Evolutionary conservation across 2,888 invertebrate species (phyloP).

Genomic region (Melanophora roralis): DNA sequence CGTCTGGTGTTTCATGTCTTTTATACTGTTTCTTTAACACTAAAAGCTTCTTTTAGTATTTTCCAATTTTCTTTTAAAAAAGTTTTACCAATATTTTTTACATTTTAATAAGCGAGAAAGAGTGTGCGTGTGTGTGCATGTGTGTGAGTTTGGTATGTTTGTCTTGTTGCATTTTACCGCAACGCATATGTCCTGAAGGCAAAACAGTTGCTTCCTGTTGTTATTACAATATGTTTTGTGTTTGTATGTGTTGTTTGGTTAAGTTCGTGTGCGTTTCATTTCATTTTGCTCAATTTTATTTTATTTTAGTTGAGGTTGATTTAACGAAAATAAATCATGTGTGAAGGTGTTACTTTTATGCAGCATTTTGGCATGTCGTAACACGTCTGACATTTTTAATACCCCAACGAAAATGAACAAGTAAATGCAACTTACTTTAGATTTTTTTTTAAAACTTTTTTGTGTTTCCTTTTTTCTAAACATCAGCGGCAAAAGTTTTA

Average conservation of each 20-base stretch:
- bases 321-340: slow-evolving; percentile 73
- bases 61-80: slow-evolving; percentile 29
- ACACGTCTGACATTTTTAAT: slow-evolving; percentile 74
- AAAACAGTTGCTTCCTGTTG: slow-evolving; percentile 60
- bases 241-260: slow-evolving; percentile 19
- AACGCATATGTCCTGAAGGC: slow-evolving; percentile 63
- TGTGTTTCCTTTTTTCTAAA: slow-evolving; percentile 42
- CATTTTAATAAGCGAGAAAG: slow-evolving; percentile 23
- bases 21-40: slow-evolving; percentile 1
- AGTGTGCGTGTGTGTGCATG: background rate
- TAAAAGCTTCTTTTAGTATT: slow-evolving; percentile 43
- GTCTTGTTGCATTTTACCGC: slow-evolving; percentile 64
- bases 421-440: slow-evolving; percentile 60
- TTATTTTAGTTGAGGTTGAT: slow-evolving; percentile 66
- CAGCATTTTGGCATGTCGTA: slow-evolving; percentile 65
- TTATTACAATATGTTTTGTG: slow-evolving; percentile 30
- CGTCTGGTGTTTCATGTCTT: background rate
- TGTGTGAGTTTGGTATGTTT: slow-evolving; percentile 35
- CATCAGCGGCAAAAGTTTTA: slow-evolving; percentile 47
- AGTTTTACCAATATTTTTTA: slow-evolving; percentile 45
- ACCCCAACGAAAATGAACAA: slow-evolving; percentile 69
- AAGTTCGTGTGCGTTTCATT: slow-evolving; percentile 24
- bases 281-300: slow-evolving; percentile 1
- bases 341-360: slow-evolving; percentile 72
- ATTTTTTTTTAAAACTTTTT: slow-evolving; percentile 14